phyloP scores from a whole-genome alignment of 2,888 invertebrate genomes.

The Rhamphomyia laevipes region DNA sequence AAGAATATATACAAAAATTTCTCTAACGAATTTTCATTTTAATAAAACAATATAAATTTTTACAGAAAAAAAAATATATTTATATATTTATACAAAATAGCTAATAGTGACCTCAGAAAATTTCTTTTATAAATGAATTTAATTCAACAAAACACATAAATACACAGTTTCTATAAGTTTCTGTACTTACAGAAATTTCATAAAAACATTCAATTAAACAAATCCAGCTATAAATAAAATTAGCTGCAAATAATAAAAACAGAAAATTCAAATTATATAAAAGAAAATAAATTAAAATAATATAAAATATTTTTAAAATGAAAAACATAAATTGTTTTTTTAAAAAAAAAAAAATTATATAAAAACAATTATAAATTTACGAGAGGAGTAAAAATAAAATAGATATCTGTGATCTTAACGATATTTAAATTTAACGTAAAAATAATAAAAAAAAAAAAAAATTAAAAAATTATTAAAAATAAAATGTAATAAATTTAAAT shows the following conservation, averaged over 20 bases:
- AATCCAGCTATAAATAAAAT: too few relatives aligned
- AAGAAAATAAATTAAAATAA: not conserved
- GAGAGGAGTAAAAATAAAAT: constrained; percentile 21
- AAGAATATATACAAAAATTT: too few relatives aligned
- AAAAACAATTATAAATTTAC: not conserved
- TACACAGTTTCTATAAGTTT: not conserved
- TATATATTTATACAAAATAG: not conserved
- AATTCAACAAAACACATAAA: constrained; percentile 13
- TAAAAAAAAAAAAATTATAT: constrained; percentile 13
- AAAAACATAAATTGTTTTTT: constrained; percentile 15
- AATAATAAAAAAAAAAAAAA: constrained; percentile 13
- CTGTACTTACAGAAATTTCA: too few relatives aligned
- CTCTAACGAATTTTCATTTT: too few relatives aligned
- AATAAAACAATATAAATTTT: too few relatives aligned
- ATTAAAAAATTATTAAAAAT: constrained; percentile 5
- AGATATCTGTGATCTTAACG: constrained; percentile 40
- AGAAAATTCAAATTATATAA: constrained; percentile 11
- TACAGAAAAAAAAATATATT: constrained; percentile 8
- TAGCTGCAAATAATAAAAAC: too few relatives aligned
- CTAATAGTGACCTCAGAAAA: not conserved
- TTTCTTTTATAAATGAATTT: constrained; percentile 18
- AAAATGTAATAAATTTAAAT: constrained; percentile 5
- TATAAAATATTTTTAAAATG: constrained; percentile 12
- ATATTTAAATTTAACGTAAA: constrained; percentile 30
- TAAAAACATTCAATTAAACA: too few relatives aligned